phyloP scores from a whole-genome alignment of 2,797 vertebrate species.

The Sebastes minor region DNA sequence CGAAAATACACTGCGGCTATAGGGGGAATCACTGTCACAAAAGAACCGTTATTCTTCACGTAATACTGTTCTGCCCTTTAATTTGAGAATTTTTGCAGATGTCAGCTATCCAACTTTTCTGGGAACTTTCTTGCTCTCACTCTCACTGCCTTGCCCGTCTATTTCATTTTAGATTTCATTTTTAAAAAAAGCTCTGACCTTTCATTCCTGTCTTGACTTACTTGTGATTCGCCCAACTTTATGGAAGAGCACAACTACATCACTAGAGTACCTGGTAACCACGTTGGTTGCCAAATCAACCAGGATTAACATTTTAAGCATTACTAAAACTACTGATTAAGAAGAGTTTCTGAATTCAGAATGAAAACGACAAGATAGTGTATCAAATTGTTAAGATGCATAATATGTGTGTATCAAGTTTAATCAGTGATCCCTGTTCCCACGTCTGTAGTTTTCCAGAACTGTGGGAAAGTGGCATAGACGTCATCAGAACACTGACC shows the following conservation, averaged over 20 bases:
- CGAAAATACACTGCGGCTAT: neutral
- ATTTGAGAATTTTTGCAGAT: neutral
- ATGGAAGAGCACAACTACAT: neutral
- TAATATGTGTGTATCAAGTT: neutral
- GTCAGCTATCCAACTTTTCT: neutral
- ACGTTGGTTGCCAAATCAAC: neutral
- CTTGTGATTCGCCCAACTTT: neutral
- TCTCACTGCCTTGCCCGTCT: neutral
- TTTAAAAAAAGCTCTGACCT: neutral
- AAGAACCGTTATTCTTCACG: neutral
- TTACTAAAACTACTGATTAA: neutral
- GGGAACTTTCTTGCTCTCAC: neutral
- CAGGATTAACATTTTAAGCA: neutral
- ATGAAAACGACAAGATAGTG: neutral
- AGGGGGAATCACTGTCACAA: neutral
- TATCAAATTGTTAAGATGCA: neutral
- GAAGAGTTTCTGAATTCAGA: neutral
- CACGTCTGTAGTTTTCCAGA: slow-evolving; percentile 19
- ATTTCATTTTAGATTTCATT: neutral
- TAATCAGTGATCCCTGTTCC: slow-evolving; percentile 9
- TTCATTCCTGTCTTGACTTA: neutral
- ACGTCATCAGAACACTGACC: slow-evolving; percentile 14
- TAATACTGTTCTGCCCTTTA: neutral
- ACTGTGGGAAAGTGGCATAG: slow-evolving; percentile 6
- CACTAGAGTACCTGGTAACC: neutral